phyloP scores from a whole-genome alignment of 2,888 invertebrate genomes.

The Campoplex nolae region DNA sequence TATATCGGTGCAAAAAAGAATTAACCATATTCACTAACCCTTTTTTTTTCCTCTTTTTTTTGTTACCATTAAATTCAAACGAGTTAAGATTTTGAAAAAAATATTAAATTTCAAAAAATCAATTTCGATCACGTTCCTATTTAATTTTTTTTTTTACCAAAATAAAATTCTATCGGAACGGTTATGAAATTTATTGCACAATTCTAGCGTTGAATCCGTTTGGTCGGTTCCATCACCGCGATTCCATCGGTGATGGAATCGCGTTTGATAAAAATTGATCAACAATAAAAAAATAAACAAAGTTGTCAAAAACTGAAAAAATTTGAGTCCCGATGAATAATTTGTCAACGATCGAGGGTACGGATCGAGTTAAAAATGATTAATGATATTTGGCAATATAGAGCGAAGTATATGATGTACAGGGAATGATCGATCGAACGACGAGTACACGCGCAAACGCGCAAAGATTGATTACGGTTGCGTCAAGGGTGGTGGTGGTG shows the following conservation, averaged over 20 bases:
- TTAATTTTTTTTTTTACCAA: not conserved
- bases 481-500: conserved; percentile 12
- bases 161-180: too few relatives aligned
- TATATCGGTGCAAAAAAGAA: too few relatives aligned
- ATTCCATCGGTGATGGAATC: not conserved
- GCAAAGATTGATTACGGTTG: conserved; percentile 54
- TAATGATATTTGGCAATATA: not conserved
- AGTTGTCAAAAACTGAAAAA: not conserved
- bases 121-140: too few relatives aligned
- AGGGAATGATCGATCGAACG: conserved; percentile 73
- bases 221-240: too few relatives aligned
- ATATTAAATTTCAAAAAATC: too few relatives aligned
- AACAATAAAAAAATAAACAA: not conserved
- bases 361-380: not conserved
- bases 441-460: conserved; percentile 73
- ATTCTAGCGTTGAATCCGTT: too few relatives aligned
- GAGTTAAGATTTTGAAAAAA: too few relatives aligned
- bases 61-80: too few relatives aligned
- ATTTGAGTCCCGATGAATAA: not conserved
- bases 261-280: too few relatives aligned
- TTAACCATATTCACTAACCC: too few relatives aligned
- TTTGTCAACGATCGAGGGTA: not conserved
- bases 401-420: conserved; percentile 67
- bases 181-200: not conserved
- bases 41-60: too few relatives aligned